phyloP scores from a whole-genome alignment of 1,140 invertebrate genomes.

The Pectinophora gossypiella region DNA sequence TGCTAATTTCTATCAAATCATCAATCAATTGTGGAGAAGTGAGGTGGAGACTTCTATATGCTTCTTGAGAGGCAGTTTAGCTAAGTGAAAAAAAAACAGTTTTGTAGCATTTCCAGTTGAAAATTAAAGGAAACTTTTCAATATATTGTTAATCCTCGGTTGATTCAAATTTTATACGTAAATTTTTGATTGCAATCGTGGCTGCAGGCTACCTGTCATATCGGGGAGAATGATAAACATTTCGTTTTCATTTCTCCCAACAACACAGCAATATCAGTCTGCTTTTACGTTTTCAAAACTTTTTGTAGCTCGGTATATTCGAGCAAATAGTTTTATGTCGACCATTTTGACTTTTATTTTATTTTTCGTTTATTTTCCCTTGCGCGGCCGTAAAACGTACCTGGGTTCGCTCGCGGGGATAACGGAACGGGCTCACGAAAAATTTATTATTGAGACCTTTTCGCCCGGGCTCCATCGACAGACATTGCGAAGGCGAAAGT shows the following conservation, averaged over 20 bases:
- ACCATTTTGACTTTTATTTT: conserved; percentile 75
- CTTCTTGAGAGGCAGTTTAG: no score
- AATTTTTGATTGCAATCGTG: neutral
- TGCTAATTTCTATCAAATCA: no score
- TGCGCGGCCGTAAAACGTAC: conserved; percentile 71
- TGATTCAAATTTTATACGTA: conserved; percentile 5
- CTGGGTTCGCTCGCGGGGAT: conserved; percentile 63
- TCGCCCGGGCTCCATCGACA: conserved; percentile 70
- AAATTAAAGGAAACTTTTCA: no score
- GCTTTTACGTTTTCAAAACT: conserved; percentile 52
- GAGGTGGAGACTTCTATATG: no score
- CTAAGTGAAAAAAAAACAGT: no score
- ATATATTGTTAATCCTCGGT: neutral
- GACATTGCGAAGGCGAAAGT: conserved; percentile 73
- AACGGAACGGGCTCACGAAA: conserved; percentile 68
- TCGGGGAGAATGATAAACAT: conserved; percentile 1
- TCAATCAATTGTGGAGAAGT: no score
- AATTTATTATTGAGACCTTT: conserved; percentile 75
- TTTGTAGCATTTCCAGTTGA: no score
- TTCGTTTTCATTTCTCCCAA: conserved; percentile 3
- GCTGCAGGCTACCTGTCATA: neutral
- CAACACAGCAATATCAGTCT: conserved; percentile 38
- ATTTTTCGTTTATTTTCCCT: conserved; percentile 74
- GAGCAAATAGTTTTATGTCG: conserved; percentile 70
- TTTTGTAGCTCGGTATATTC: conserved; percentile 56